Percentiles rank a stretch among this genome's conserved stretches.
phyloP scores from a whole-genome alignment of 2,113 vertebrate genomes.

The Menura novaehollandiae region DNA sequence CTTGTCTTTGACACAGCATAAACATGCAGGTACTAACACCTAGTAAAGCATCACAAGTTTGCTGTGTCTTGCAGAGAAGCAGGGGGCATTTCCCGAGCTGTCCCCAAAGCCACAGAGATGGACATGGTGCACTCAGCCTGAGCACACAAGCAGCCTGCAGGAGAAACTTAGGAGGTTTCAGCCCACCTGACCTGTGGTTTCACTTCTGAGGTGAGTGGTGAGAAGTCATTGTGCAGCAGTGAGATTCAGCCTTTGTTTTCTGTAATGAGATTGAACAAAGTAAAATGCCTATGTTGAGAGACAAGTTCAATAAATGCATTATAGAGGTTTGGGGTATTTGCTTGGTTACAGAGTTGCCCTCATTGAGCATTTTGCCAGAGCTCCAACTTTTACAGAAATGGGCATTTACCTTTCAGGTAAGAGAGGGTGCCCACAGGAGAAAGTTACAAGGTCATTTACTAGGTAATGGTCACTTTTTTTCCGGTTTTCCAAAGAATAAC shows the following conservation, averaged over 20 bases:
- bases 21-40: not conserved
- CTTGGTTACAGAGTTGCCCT: not conserved
- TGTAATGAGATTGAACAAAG: not conserved
- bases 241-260: not conserved
- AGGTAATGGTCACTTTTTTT: not conserved
- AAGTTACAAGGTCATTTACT: not conserved
- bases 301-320: not conserved
- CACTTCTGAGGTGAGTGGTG: not conserved
- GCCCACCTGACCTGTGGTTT: not conserved
- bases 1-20: not conserved
- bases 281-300: not conserved
- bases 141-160: not conserved
- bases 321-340: not conserved
- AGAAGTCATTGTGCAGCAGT: not conserved
- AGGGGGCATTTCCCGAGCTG: not conserved
- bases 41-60: not conserved
- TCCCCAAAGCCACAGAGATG: not conserved
- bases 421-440: not conserved
- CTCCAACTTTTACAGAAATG: not conserved
- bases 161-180: not conserved
- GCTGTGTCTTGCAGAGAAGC: not conserved
- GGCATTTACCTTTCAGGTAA: not conserved
- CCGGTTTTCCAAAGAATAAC: not conserved
- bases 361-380: not conserved
- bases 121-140: not conserved